A percentile compares a stretch with the other conserved stretches of the same genome.
Conservation (phyloP, 2,113 vertebrate species). For the Lampris megalopsis region DNA sequence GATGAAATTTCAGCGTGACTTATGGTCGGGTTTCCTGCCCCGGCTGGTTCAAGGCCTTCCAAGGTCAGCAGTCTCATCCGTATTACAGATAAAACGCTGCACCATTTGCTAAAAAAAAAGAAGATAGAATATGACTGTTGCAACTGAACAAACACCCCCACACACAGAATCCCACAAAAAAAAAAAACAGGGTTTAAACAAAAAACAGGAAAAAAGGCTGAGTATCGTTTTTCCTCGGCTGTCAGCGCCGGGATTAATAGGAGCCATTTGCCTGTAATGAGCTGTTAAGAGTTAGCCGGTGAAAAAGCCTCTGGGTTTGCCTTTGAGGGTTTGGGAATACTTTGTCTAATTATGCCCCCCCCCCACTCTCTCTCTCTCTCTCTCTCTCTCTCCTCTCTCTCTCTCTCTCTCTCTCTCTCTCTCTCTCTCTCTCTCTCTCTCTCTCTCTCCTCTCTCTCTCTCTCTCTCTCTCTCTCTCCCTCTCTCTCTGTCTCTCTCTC, state of each 20-base stretch:
- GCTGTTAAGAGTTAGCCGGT: conserved; percentile 73
- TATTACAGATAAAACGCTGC: conserved; percentile 24
- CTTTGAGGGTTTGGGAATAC: conserved; percentile 64
- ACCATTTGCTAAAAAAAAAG: neutral
- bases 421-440: conserved; percentile 4
- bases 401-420: too few relatives aligned
- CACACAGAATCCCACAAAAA: conserved; percentile 15
- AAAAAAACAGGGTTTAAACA: conserved; percentile 12
- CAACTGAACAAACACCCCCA: conserved; percentile 23
- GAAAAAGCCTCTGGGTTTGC: conserved; percentile 71
- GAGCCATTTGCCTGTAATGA: conserved; percentile 78
- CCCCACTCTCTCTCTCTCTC: conserved; percentile 43
- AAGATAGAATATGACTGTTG: conserved; percentile 21
- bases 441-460: neutral
- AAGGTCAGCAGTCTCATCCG: conserved; percentile 35
- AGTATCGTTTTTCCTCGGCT: conserved; percentile 70
- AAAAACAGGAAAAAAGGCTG: conserved; percentile 40
- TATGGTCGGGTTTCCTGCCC: neutral
- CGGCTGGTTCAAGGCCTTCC: conserved; percentile 21
- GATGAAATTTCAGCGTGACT: too few relatives aligned
- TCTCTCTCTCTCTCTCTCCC: too few relatives aligned
- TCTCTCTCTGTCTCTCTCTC: neutral
- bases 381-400: neutral
- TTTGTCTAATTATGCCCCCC: conserved; percentile 74
- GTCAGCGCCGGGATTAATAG: conserved; percentile 77